A percentile compares a stretch with the other conserved stretches of the same genome.
These are phyloP conservation scores for Mungos mungo DNA, from an alignment of 2,113 vertebrate species.

Conservation along the genomic window DNA sequence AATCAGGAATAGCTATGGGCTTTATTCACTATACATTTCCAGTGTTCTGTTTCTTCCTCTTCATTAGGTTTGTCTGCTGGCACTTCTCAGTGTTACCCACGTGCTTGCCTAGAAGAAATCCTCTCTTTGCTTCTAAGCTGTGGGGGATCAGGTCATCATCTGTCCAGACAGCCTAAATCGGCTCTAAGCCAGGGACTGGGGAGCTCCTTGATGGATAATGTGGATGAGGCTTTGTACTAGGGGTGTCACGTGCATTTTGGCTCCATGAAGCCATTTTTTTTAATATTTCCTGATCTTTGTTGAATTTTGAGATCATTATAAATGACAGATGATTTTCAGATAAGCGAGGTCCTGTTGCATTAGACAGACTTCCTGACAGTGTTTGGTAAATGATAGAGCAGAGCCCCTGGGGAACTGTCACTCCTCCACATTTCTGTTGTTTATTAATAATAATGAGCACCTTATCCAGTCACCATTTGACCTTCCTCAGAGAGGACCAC, in stretches of 20 bases:
- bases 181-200: not conserved
- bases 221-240: not conserved
- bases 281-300: slow-evolving; percentile 25
- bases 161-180: not conserved
- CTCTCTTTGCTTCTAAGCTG: not conserved
- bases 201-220: not conserved
- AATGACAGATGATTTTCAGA: slow-evolving; percentile 54
- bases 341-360: not conserved
- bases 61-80: not conserved
- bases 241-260: not conserved
- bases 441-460: slow-evolving; percentile 34
- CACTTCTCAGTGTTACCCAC: not conserved
- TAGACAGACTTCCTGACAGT: slow-evolving; percentile 47
- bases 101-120: not conserved
- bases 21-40: not conserved
- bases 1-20: not conserved
- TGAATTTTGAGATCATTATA: slow-evolving; percentile 39
- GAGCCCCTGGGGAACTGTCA: not conserved
- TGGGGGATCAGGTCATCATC: not conserved
- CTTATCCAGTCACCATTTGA: slow-evolving; percentile 5
- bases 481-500: slow-evolving; percentile 45
- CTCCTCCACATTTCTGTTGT: slow-evolving; percentile 21
- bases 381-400: slow-evolving; percentile 61
- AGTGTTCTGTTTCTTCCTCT: not conserved
- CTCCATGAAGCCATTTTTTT: slow-evolving; percentile 5